Base-by-base conservation (phyloP, 1,140 invertebrate genomes). In the Euura lappo region DNA sequence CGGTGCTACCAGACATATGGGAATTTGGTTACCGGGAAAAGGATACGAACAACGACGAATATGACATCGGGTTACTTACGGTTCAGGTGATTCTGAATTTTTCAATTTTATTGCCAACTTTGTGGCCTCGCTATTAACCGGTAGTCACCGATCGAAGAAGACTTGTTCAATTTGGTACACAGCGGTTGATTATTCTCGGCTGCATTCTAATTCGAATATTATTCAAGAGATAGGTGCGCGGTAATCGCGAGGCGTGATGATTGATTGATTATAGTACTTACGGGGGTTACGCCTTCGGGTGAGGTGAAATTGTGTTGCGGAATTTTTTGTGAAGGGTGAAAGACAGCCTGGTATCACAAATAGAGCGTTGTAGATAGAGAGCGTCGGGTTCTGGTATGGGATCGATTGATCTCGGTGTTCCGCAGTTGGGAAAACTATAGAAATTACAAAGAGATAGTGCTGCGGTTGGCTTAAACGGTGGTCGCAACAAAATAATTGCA, bases 401-500 rank as follows among this genome's bases (percentile, higher is more conserved):
- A 60, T 8, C 51, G 51, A 60, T 60, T n/a, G 51, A 60, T 60
- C 8, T 60, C 51, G 51, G 51, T 60, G 51, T 60, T 60, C 51
- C 51, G 51, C 51, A 60, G 6, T 60, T 6, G 51, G 13, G 51
- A 60, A 60, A 60, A 60, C 8, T 60, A 60, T 60, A 60, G 51
- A 60, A 60, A 60, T 60, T 51, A 51, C 47, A 60, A 60, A 60
- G 51, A 60, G 51, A 60, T 60, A 60, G 51, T 11, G 10, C 51
- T 60, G 51, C 6, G 51, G 51, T 60, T 60, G 13, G 51, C 10
- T 60, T 60, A 60, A 60, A 60, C 51, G 51, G 10, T 60, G 6
- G 51, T 60, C 51, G 51, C 51, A 60, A 60, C 51, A n/a, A 60
- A 60, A 60, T 60, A 60, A 60, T 60, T 60, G 51, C 51, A 60